Evolutionary conservation across 1,140 invertebrate genomes (phyloP).

Genomic region (Heliothis subflexa): DNA sequence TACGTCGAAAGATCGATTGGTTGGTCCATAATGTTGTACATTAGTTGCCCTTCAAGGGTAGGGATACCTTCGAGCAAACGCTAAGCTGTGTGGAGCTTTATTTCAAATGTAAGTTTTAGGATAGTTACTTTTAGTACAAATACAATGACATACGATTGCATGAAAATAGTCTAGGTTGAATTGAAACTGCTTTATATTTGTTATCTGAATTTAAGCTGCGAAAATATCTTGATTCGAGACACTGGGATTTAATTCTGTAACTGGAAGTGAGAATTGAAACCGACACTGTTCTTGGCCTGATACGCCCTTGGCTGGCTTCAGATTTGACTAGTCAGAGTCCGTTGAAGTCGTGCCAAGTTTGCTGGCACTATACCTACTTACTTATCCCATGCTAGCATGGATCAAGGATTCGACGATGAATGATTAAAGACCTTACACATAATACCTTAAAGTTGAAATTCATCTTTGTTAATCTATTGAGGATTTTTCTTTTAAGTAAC

Average conservation of each 20-base stretch:
- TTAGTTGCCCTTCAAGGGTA: not conserved
- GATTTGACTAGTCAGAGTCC: not conserved
- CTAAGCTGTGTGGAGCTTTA: too few relatives aligned
- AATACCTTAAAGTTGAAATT: too few relatives aligned
- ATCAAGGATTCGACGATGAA: not conserved
- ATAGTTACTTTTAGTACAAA: not conserved
- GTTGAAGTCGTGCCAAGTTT: not conserved
- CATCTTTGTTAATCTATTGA: not conserved
- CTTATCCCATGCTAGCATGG: not conserved
- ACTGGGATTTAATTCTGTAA: too few relatives aligned
- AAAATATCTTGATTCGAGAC: too few relatives aligned
- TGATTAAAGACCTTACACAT: too few relatives aligned
- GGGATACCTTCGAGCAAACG: not conserved
- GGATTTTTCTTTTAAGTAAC: not conserved
- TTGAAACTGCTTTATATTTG: too few relatives aligned
- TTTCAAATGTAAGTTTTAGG: not conserved
- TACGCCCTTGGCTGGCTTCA: not conserved
- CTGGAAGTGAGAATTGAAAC: too few relatives aligned
- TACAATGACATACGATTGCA: too few relatives aligned
- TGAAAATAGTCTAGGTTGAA: too few relatives aligned
- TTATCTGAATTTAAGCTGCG: too few relatives aligned
- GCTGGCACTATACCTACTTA: not conserved
- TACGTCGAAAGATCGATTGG: constrained; percentile 18
- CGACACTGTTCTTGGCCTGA: too few relatives aligned
- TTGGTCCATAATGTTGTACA: not conserved